Conservation (phyloP, 2,113 vertebrate species). For the Zosterops borbonicus region DNA sequence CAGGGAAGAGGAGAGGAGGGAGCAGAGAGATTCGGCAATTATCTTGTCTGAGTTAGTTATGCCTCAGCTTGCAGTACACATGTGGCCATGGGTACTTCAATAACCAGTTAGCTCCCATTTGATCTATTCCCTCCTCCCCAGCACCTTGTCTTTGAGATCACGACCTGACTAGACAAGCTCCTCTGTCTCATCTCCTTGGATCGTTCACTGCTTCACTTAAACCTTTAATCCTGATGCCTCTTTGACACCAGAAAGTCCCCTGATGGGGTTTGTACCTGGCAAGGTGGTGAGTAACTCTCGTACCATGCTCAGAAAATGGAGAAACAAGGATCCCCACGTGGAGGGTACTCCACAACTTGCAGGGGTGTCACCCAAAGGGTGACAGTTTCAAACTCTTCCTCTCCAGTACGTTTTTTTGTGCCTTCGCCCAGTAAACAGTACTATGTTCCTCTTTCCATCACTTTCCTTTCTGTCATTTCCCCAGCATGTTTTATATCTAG, state of each 20-base stretch:
- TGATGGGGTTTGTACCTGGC: no score
- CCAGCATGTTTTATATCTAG: neutral
- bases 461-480: neutral
- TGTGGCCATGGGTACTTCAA: neutral
- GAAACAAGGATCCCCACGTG: accelerated
- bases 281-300: neutral
- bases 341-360: neutral
- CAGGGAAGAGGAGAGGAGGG: neutral
- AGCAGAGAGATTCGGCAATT: neutral
- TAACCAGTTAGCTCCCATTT: neutral
- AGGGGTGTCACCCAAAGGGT: neutral
- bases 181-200: neutral
- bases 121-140: neutral
- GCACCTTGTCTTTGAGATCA: neutral
- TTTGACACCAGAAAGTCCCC: neutral
- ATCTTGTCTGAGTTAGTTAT: slow-evolving; percentile 14
- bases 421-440: neutral
- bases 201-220: neutral
- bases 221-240: neutral
- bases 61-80: neutral
- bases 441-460: neutral
- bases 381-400: neutral
- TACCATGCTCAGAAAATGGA: accelerated
- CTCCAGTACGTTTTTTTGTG: neutral
- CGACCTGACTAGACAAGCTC: neutral